These are phyloP conservation scores for Bombylius discolor DNA, from an alignment of 2,888 invertebrate species.

Conservation along the genomic window DNA sequence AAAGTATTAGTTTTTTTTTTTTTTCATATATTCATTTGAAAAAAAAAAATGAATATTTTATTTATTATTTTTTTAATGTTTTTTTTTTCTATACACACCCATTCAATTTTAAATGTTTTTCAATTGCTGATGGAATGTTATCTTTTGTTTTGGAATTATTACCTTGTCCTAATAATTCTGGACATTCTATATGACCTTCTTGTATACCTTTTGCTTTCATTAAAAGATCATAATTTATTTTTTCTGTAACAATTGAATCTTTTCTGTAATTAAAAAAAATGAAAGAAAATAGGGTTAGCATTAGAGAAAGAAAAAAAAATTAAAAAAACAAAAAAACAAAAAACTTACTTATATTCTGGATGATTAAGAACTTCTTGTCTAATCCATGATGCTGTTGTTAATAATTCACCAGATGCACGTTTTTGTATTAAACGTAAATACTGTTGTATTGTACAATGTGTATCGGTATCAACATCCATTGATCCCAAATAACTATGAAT, in stretches of 20 bases:
- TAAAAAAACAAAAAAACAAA: neutral
- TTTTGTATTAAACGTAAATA: slow-evolving; percentile 86
- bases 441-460: slow-evolving; percentile 92
- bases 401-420: slow-evolving; percentile 75
- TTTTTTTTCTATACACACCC: neutral
- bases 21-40: no score
- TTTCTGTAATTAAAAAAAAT: slow-evolving; percentile 39
- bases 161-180: slow-evolving; percentile 61
- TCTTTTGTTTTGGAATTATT: slow-evolving; percentile 71
- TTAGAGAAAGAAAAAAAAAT: neutral
- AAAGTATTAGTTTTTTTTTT: no score
- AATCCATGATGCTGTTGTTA: slow-evolving; percentile 92
- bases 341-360: slow-evolving; percentile 71
- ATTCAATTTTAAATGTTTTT: slow-evolving; percentile 36
- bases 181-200: slow-evolving; percentile 54
- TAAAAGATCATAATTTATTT: slow-evolving; percentile 82
- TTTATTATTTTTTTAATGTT: neutral
- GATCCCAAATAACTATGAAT: slow-evolving; percentile 88
- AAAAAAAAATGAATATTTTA: neutral
- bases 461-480: slow-evolving; percentile 97
- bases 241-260: slow-evolving; percentile 80
- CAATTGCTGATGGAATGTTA: slow-evolving; percentile 67
- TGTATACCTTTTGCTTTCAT: slow-evolving; percentile 62
- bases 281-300: neutral
- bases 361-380: slow-evolving; percentile 79